A percentile compares a stretch with the other conserved stretches of the same genome.
These are phyloP conservation scores for Papilio glaucus DNA, from an alignment of 1,140 invertebrate genomes.

Conservation along the genomic window DNA sequence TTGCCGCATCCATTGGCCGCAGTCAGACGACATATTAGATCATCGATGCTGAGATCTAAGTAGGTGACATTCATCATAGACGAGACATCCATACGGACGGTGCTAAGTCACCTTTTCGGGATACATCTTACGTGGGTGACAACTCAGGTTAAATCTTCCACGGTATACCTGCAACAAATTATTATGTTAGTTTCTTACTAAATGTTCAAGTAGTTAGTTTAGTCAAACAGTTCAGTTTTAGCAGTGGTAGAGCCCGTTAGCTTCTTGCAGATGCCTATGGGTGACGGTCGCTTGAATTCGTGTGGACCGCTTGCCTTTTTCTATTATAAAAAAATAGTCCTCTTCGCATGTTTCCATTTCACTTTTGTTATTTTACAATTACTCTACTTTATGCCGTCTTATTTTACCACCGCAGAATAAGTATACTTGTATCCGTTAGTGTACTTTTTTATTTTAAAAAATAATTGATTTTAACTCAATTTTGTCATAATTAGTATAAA, in stretches of 20 bases:
- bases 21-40: slow-evolving; percentile 63
- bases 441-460: no score
- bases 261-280: no score
- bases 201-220: not conserved
- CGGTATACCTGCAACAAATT: slow-evolving; percentile 47
- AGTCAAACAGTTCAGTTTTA: no score
- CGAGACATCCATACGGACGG: slow-evolving; percentile 47
- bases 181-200: not conserved
- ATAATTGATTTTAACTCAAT: no score
- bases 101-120: slow-evolving; percentile 61
- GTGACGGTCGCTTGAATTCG: no score
- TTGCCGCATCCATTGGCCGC: slow-evolving; percentile 55
- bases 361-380: not conserved
- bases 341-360: not conserved
- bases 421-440: no score
- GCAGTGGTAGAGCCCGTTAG: no score
- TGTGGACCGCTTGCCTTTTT: no score
- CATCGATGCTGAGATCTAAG: slow-evolving; percentile 56
- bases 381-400: no score
- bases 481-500: no score
- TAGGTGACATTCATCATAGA: slow-evolving; percentile 69
- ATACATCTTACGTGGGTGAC: not conserved
- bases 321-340: no score
- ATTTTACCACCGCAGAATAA: no score
- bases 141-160: not conserved